Conservation (phyloP, 1,140 invertebrate species). For the Drosophila athabasca region DNA sequence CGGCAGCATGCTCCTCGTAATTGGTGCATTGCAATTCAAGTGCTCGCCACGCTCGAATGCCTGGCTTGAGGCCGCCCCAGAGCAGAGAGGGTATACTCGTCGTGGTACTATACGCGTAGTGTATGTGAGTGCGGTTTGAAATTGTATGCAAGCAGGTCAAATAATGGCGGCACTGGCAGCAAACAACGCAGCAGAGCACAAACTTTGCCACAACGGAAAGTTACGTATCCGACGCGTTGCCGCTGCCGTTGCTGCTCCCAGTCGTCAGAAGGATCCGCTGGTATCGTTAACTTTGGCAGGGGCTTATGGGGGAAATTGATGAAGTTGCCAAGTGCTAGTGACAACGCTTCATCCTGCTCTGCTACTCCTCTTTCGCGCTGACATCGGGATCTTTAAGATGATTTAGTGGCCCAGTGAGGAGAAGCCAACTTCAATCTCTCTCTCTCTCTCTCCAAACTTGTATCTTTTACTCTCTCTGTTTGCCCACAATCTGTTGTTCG, state of each 20-base stretch:
- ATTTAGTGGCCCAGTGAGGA: conserved; percentile 28
- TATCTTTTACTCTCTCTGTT: conserved; percentile 25
- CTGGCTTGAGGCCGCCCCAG: conserved; percentile 64
- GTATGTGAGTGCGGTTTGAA: conserved; percentile 35
- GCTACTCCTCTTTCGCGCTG: not conserved
- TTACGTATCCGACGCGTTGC: conserved; percentile 51
- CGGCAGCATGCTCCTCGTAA: conserved; percentile 63
- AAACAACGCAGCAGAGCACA: conserved; percentile 66
- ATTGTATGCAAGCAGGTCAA: conserved; percentile 81
- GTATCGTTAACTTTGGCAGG: conserved; percentile 48
- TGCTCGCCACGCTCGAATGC: conserved; percentile 75
- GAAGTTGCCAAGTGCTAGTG: conserved; percentile 77
- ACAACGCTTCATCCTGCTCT: conserved; percentile 43
- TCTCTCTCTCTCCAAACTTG: no score
- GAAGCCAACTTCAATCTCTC: no score
- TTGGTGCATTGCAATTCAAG: conserved; percentile 81
- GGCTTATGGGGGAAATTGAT: conserved; percentile 72
- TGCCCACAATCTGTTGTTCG: conserved; percentile 31
- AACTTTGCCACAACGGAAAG: conserved; percentile 52
- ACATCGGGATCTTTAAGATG: conserved; percentile 37
- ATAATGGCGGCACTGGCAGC: conserved; percentile 60
- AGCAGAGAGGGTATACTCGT: conserved; percentile 9
- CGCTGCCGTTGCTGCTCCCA: conserved; percentile 21
- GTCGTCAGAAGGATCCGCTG: conserved; percentile 38
- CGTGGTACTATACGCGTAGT: conserved; percentile 4